Evolutionary conservation across 64 coral and sea anemone genomes (phyloP), one percentile per base, ranked within the genome.

Genomic region (Stylophora pistillata): DNA sequence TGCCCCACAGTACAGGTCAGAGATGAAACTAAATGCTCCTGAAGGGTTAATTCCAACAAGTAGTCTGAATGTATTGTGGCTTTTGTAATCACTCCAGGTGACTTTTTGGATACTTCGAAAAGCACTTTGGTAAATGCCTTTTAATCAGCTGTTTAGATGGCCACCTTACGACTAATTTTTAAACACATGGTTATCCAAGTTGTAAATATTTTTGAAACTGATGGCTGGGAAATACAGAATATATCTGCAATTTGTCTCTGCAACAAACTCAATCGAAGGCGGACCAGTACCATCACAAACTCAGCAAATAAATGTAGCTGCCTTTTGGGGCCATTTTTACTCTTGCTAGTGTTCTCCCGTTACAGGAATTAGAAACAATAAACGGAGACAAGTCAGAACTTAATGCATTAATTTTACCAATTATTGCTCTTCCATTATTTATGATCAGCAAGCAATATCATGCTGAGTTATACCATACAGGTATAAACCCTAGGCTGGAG

Each of bases 71-170:
- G 77, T 90, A 53, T 90, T 90, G 10, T 25, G 37, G 28, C 64
- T 82, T 73, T 82, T 90, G 10, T 90, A 81, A 68, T 81, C 61
- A 29, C 88, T 90, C 77, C 88, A 90, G 10, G 88, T 90, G 32
- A 90, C 54, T 88, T 88, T 88, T 31, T 88, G 89, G 89, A 66
- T 72, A 91, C 72, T 74, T 76, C 53, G 57, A 60, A 60, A 91
- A 85, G 27, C 30, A 30, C 72, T 85, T 47, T 4, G 89, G 72
- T 23, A 85, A 20, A 27, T 61, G 59, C 20, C 60, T 85, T n/a
- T 71, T 47, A 23, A 85, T 25, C 23, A 71, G 30, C n/a, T 37
- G 9, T n/a, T 15, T 85, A 25, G 60, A n/a, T 23, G 82, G 82
- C 64, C 62, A 85, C 9, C 10, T 14, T 1, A 85, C 10, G 72